A percentile compares a stretch with the other conserved stretches of the same genome.
Evolutionary conservation across 2,113 vertebrate species (phyloP).

Genomic region (Sturnus vulgaris): DNA sequence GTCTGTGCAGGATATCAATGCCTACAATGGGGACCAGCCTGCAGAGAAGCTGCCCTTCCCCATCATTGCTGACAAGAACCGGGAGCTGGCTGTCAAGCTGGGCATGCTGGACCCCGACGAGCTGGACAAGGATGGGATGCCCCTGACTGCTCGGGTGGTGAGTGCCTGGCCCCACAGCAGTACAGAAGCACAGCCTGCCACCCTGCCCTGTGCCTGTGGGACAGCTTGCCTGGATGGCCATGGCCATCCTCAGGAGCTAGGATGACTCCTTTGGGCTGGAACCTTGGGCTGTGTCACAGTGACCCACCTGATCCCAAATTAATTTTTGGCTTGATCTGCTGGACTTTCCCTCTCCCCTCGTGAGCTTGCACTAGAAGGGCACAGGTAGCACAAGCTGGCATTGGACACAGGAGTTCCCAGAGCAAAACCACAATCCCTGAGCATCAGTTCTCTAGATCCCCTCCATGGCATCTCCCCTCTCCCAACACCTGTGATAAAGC

Average conservation of each 20-base stretch:
- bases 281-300: background rate
- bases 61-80: conserved; percentile 90
- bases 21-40: conserved; percentile 71
- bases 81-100: conserved; percentile 83
- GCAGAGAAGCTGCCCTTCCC: conserved; percentile 84
- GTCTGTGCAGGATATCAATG: conserved; percentile 84
- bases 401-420: background rate
- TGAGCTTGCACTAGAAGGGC: background rate
- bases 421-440: background rate
- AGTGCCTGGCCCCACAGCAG: conserved; percentile 49
- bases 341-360: background rate
- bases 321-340: background rate
- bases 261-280: background rate
- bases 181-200: background rate
- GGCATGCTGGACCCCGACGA: conserved; percentile 98
- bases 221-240: background rate
- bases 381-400: background rate
- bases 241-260: background rate
- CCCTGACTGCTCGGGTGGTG: conserved; percentile 93
- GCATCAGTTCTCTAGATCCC: background rate
- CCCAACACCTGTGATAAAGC: background rate
- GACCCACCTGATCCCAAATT: background rate
- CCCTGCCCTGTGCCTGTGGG: background rate
- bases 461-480: background rate
- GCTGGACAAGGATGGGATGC: conserved; percentile 83